phyloP scores from a whole-genome alignment of 2,113 vertebrate genomes.

The Ceyx melanurus region DNA sequence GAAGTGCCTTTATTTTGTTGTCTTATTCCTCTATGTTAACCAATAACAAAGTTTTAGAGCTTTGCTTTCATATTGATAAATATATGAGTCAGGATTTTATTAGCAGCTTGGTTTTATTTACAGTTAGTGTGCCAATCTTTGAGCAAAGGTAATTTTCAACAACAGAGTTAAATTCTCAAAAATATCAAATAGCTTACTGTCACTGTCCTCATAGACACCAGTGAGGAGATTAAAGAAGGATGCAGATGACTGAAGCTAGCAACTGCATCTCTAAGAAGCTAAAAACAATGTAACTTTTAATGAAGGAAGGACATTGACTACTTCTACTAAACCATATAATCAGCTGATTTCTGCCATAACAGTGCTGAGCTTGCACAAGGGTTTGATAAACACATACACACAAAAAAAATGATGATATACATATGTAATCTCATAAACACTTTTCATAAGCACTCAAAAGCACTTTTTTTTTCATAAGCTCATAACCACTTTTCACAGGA shows the following conservation, averaged over 20 bases:
- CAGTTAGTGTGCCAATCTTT: not conserved
- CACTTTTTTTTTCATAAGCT: too few species aligned
- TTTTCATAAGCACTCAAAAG: not conserved
- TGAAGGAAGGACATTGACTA: not conserved
- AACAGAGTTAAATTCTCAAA: not conserved
- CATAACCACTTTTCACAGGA: too few species aligned
- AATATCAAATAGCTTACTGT: not conserved
- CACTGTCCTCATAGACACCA: not conserved
- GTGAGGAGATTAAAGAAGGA: not conserved
- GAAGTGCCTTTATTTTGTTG: not conserved
- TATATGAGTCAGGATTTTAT: not conserved
- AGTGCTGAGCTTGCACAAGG: not conserved
- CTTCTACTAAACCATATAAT: not conserved
- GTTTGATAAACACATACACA: not conserved
- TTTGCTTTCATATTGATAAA: not conserved
- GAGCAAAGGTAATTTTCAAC: not conserved
- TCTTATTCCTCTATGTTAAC: not conserved
- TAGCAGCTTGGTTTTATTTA: not conserved
- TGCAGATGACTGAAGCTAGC: not conserved
- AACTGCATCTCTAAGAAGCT: not conserved
- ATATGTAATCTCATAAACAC: not conserved
- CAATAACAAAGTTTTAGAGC: not conserved
- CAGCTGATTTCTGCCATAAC: not conserved
- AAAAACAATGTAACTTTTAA: not conserved
- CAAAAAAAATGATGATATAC: not conserved